Conservation (phyloP, 2,113 vertebrate genomes). For the Falco punctatus region DNA sequence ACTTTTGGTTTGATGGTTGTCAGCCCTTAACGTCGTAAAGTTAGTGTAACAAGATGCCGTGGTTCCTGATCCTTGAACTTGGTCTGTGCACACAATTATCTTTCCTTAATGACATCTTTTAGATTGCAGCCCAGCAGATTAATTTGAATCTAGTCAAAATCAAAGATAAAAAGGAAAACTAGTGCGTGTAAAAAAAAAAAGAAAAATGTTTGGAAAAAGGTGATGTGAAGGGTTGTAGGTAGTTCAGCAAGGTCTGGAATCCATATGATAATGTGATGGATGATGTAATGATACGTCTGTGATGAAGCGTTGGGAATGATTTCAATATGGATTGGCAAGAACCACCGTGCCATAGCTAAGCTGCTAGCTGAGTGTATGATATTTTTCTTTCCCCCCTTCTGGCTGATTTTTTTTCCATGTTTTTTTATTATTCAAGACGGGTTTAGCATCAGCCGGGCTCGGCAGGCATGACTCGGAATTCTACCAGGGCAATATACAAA, state of each 20-base stretch:
- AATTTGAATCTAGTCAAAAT: background rate
- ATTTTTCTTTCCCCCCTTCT: background rate
- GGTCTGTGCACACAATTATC: fast-evolving
- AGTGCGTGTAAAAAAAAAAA: too few species aligned
- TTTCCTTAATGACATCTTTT: background rate
- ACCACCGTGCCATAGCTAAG: fast-evolving
- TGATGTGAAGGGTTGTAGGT: background rate
- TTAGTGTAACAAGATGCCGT: fast-evolving
- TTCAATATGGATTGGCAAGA: background rate
- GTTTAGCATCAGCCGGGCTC: background rate
- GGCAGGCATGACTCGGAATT: background rate
- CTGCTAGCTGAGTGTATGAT: background rate
- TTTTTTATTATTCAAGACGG: background rate
- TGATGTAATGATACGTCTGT: background rate
- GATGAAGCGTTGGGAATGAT: background rate
- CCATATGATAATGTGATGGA: background rate
- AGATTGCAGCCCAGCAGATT: background rate
- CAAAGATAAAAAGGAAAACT: fast-evolving
- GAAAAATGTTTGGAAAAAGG: background rate
- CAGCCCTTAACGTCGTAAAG: background rate
- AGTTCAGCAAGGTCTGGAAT: background rate
- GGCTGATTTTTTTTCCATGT: background rate
- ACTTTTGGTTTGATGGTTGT: background rate
- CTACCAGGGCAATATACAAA: fast-evolving
- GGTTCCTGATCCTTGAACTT: background rate